Base-by-base conservation (phyloP, 2,797 vertebrate species). In the Amblyraja radiata region DNA sequence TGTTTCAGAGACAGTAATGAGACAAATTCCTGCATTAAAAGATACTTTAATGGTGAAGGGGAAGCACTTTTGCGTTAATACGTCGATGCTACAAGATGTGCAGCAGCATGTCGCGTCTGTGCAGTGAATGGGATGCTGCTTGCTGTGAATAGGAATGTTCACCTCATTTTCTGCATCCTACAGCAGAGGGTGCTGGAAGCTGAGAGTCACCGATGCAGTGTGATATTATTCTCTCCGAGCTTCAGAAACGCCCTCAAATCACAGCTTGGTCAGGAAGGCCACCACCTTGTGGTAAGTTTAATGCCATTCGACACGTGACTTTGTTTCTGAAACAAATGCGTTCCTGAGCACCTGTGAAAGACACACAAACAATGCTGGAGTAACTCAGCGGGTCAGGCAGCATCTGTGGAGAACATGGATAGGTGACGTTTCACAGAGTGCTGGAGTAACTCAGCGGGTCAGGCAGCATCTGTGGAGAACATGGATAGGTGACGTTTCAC, bases 171-270 rank as follows among this genome's bases (percentile, higher is more conserved):
- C 61, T 88, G 84, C 14, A 88, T 32, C 65, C 61, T 88, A 88
- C 84, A 88, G 84, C 63, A 88, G 84, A 88, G 84, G 63, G 84
- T 88, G 84, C 84, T 88, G 84, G 39, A 88, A 88, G 84, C 84
- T 68, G 84, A 88, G n/a, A 32, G 36, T 88, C 63, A 4, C 6
- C 36, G n/a, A 68, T 68, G 61, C 16, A 2, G 36, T 68, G n/a
- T 68, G 14, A 88, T n/a, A 68, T 68, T 88, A 36, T 36, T 36
- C 68, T 88, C 61, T 88, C 63, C 63, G 6, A 36, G 16, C 16
- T 2, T 88, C 32, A 21, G 16, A 36, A 88, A 88, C 36, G n/a
- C 63, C 9, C 18, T 68, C 61, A 88, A 88, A 88, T 88, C n/a
- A 68, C 68, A 63, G n/a, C 63, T n/a, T 65, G 84, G 84, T 36